Evolutionary conservation across 2,797 vertebrate species (phyloP), one percentile per base, ranked within the genome.

Genomic region (Xenentodon cancila): DNA sequence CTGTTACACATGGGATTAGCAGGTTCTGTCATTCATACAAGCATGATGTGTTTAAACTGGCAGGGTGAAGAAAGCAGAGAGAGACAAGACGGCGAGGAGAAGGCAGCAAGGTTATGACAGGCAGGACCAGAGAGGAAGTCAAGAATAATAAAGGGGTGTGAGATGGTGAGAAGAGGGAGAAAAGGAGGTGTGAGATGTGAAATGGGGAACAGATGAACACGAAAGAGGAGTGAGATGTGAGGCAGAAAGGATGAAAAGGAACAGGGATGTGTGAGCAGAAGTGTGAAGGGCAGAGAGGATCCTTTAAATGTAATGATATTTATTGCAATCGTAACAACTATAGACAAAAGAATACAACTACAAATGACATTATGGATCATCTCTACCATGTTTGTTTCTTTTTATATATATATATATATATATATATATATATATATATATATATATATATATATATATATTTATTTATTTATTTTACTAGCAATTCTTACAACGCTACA

Each of bases 1-100:
- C 77, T 85, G 88, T 86, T 91, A 88, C 86, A 87, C 8, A 5
- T 59, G 44, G 88, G 89, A 91, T 92, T 90, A 90, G 70, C 81
- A 77, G 77, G 60, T 82, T 86, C 75, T 84, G 82, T 68, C 77
- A 84, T 82, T 89, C 73, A 79, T 45, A 19, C 64, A 83, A 82
- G 81, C 82, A 71, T 13, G 77, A 69, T 60, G 58, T 82, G 69
- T 85, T 82, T 82, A 81, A 87, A 88, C 82, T 79, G 80, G 71
- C 71, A 54, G 59, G 54, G 59, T 6, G 71, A 79, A 66, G 70
- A 63, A 65, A 68, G 78, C 1, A 21, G 49, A 65, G 51, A 56
- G 44, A 69, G 70, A 71, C 63, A 34, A 68, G 8, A 43, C 50
- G 7, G 34, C 44, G 59, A 67, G 73, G 73, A 21, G 53, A 62